Percentiles rank a stretch among this genome's conserved stretches.
These are phyloP conservation scores for Falco cherrug DNA, from an alignment of 2,797 vertebrate species.

Conservation along the genomic window DNA sequence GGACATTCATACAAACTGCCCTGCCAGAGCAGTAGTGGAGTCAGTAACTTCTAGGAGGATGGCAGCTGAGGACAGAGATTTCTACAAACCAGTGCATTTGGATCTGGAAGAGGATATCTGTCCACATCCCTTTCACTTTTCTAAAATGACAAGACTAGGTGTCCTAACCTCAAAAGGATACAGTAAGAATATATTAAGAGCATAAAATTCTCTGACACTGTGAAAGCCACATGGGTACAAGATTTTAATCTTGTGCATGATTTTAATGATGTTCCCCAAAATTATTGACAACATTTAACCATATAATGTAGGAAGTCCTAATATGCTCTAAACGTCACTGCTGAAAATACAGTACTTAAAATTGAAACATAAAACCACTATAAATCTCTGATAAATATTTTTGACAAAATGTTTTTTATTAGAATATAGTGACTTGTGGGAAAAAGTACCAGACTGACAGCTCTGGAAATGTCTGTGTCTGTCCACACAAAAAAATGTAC, in stretches of 20 bases:
- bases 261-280: neutral
- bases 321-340: neutral
- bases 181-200: neutral
- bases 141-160: neutral
- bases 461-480: constrained; percentile 48
- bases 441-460: constrained; percentile 25
- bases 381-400: neutral
- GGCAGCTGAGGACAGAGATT: neutral
- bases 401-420: neutral
- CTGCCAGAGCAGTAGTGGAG: neutral
- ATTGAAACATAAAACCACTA: neutral
- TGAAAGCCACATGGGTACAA: neutral
- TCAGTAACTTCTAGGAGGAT: neutral
- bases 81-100: neutral
- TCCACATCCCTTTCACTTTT: neutral
- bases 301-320: neutral
- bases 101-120: constrained; percentile 1
- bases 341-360: neutral
- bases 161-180: neutral
- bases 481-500: constrained; percentile 8
- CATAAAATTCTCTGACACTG: neutral
- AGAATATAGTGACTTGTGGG: neutral
- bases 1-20: neutral
- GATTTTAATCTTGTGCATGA: neutral
- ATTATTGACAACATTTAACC: neutral